Base-by-base conservation (phyloP, 2,888 invertebrate species). In the Euclidia mi region DNA sequence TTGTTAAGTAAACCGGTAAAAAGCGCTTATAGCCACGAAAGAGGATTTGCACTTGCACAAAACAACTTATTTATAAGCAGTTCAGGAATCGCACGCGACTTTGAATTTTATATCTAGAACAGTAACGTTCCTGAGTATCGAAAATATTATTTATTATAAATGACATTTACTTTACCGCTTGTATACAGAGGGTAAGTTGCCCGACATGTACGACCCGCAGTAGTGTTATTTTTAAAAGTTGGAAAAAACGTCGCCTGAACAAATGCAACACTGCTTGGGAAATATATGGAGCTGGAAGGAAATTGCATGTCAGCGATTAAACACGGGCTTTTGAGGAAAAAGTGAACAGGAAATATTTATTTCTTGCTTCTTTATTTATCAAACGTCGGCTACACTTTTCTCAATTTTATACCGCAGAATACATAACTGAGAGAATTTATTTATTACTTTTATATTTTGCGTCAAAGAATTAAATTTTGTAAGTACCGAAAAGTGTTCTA, bases 1-100 rank as follows among this genome's bases (percentile, higher is more conserved):
- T 69, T 75, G 70, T 79, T 74, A 75, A 71, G 71, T 66, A 71
- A 76, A 79, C 66, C 66, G 71, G 66, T 72, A 66, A 74, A 78
- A 78, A 76, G 49, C 58, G 64, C 67, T 61, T 62, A 55, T 67
- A 64, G 71, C 78, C 52, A 65, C 71, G 56, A 71, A 82, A 78
- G 67, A 73, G 70, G 67, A 80, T 81, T 78, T 78, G 56, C 62
- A 66, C 73, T 73, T 66, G 64, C 50, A 71, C 56, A 69, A 73
- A 64, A 17, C 11, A 25, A 58, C 40, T 38, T 2, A n/a, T n/a
- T 18, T 11, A 56, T 66, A 72, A 68, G 10, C 7, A 20, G 46
- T 31, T 11, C 15, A 48, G 40, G 28, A 41, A n/a, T 0, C 57
- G 65, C 53, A n/a, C 9, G 3, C 40, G 0, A 67, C 34, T 35